phyloP scores from a whole-genome alignment of 2,113 vertebrate genomes.

The Phasianus colchicus region DNA sequence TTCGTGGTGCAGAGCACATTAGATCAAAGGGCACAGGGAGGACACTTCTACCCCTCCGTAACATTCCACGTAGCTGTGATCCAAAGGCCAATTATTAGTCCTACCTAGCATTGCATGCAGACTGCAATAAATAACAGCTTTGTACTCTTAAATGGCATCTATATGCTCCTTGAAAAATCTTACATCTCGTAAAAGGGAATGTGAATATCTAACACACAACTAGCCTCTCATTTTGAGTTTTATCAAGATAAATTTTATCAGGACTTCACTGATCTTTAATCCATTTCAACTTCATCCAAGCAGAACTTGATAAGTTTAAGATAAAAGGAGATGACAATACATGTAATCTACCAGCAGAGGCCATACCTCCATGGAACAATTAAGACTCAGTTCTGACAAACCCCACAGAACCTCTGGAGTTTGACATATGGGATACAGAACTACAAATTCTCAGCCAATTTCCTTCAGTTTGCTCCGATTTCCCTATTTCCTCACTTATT shows the following conservation, averaged over 20 bases:
- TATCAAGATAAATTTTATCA: background rate
- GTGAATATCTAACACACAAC: background rate
- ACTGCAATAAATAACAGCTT: background rate
- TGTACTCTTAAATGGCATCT: background rate
- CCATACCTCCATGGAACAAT: background rate
- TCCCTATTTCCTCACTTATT: background rate
- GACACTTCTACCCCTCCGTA: background rate
- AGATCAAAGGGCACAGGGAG: background rate
- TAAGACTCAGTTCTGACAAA: background rate
- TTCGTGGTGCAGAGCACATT: background rate
- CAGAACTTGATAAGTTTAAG: background rate
- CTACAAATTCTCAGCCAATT: background rate
- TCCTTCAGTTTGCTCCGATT: background rate
- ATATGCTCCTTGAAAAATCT: background rate
- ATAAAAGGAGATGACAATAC: background rate
- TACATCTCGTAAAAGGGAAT: background rate
- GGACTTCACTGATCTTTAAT: background rate
- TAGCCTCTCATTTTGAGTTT: background rate
- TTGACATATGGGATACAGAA: background rate
- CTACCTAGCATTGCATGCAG: background rate
- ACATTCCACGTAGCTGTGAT: background rate
- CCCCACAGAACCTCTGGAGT: background rate
- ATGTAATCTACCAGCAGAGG: background rate
- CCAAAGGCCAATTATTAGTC: background rate
- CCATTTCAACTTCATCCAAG: background rate